Evolutionary conservation across 2,113 vertebrate species (phyloP), one percentile per base, ranked within the genome.

Genomic region (Paramormyrops kingsleyae): DNA sequence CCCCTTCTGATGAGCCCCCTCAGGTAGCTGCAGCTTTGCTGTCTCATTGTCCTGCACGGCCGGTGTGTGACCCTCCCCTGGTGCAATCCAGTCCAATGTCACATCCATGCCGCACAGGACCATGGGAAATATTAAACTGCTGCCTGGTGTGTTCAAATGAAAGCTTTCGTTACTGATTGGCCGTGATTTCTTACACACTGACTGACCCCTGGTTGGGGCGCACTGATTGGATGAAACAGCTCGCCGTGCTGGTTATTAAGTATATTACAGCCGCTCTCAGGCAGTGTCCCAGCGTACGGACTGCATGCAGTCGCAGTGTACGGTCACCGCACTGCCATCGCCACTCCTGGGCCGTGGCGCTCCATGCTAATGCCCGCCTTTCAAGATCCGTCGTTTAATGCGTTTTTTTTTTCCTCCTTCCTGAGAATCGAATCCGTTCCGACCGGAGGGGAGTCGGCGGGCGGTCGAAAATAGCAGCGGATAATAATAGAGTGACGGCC

Each of bases 401-500:
- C 62, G 27, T 66, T n/a, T 2, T 52, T 53, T 52, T 6, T 19
- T 5, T 6, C 49, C 56, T 24, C 62, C 46, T 27, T 35, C 24
- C 44, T 17, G 87, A 35, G 88, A 80, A 80, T 89, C 27, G 31
- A 80, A 89, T 83, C 44, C 46, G 13, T 80, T 46, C 70, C 9
- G 27, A 31, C 24, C 19, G 17, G 87, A 47, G 44, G 88, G 2
- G 15, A 47, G 42, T n/a, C 10, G 46, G n/a, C 42, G 3, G 44
- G 46, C n/a, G 27, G 47, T 66, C 46, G 27, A 21, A 77, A 74
- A 70, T 44, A 89, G 62, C 47, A 5, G 44, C 12, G 3, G 88
- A 52, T 89, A 89, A 80, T 80, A 80, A 89, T 50, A 52, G 88
- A n/a, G 88, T 46, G 15, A 8, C 47, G 47, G 17, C 70, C 42